phyloP scores from a whole-genome alignment of 2,113 vertebrate genomes.

The Phaetusa simplex region DNA sequence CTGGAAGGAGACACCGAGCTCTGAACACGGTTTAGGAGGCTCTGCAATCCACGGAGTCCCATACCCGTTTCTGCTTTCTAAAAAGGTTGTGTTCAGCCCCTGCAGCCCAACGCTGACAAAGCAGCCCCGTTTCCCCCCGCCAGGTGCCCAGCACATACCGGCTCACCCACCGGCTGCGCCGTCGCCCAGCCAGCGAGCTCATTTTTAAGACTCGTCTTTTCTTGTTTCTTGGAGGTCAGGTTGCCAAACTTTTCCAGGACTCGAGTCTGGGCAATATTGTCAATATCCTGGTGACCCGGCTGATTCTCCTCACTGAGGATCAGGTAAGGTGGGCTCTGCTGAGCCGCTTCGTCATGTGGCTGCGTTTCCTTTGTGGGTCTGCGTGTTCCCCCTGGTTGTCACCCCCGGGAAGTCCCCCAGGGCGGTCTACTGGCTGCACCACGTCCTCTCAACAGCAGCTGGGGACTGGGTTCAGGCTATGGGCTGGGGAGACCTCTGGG shows the following conservation, averaged over 20 bases:
- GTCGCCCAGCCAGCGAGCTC: not conserved
- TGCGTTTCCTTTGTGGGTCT: not conserved
- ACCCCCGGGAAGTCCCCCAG: not conserved
- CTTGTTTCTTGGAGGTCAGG: conserved; percentile 99
- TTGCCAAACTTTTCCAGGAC: conserved; percentile 99
- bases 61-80: not conserved
- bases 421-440: not conserved
- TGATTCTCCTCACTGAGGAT: conserved; percentile 96
- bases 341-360: accelerated
- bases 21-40: not conserved
- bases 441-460: not conserved
- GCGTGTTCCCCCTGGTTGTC: not conserved
- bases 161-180: accelerated
- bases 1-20: not conserved
- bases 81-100: not conserved
- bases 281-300: conserved; percentile 94
- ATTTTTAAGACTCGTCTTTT: conserved; percentile 97
- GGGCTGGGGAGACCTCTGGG: not conserved
- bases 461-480: not conserved
- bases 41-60: not conserved
- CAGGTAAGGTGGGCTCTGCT: conserved; percentile 80
- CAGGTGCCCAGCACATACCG: not conserved
- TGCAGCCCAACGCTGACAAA: accelerated
- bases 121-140: accelerated
- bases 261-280: conserved; percentile 98